These are phyloP conservation scores for Parnassius orleans DNA, from an alignment of 2,888 invertebrate species.

Conservation along the genomic window DNA sequence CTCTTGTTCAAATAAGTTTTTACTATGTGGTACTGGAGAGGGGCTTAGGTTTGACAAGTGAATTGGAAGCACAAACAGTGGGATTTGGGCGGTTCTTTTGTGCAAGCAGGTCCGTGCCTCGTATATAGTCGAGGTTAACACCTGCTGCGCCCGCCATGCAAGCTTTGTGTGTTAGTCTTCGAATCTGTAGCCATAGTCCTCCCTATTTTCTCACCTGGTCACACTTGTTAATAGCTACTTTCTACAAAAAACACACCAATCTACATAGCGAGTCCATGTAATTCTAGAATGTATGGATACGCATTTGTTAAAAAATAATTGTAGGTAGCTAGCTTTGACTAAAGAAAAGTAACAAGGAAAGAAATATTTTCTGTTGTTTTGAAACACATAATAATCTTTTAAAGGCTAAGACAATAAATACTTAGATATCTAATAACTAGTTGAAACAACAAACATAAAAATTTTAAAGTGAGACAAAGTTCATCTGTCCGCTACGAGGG, in stretches of 20 bases:
- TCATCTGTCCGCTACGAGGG: constrained; percentile 64
- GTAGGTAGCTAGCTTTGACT: no score
- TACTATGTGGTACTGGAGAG: constrained; percentile 45
- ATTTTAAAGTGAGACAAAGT: constrained; percentile 49
- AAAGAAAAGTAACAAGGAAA: no score
- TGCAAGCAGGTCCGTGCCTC: constrained; percentile 49
- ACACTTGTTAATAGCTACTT: constrained; percentile 45
- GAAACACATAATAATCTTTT: no score
- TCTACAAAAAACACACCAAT: constrained; percentile 40
- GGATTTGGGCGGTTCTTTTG: constrained; percentile 76
- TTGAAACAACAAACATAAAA: constrained; percentile 41
- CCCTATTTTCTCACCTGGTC: constrained; percentile 57
- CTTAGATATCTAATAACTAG: constrained; percentile 32
- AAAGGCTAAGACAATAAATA: constrained; percentile 21
- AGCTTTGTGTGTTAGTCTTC: constrained; percentile 50
- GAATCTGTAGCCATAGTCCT: constrained; percentile 47
- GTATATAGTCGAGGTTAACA: constrained; percentile 62
- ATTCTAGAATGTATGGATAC: not conserved
- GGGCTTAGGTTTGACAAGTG: constrained; percentile 44
- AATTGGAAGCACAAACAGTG: constrained; percentile 64
- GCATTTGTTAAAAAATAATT: no score
- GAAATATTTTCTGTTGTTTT: no score
- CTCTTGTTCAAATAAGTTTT: constrained; percentile 55
- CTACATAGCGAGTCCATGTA: constrained; percentile 14
- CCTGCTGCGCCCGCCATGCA: constrained; percentile 69